Conservation (phyloP, 2,113 vertebrate species). For the Nesogale talazaci region DNA sequence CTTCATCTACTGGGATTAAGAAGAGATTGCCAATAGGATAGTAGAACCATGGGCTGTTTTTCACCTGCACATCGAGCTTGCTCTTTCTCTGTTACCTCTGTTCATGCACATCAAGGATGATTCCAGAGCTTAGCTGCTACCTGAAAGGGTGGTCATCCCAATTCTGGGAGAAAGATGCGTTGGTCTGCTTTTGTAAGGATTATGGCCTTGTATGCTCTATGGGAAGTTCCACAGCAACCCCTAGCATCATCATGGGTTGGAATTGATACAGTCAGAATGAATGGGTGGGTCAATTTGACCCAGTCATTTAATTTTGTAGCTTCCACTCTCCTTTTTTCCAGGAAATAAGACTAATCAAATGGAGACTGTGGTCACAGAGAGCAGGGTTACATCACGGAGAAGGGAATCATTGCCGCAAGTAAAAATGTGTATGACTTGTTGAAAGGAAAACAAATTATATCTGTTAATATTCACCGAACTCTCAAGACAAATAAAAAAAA, state of each 20-base stretch:
- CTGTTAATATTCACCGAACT: too few relatives aligned
- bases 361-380: too few relatives aligned
- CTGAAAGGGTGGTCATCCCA: not conserved
- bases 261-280: too few relatives aligned
- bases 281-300: not conserved
- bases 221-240: too few relatives aligned
- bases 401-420: too few relatives aligned
- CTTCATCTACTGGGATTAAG: conserved; percentile 25
- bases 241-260: too few relatives aligned
- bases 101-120: not conserved
- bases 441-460: too few relatives aligned
- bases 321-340: not conserved
- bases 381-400: too few relatives aligned
- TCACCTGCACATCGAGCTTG: not conserved
- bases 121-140: not conserved
- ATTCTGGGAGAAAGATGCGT: not conserved
- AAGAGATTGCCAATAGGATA: not conserved
- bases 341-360: not conserved
- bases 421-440: too few relatives aligned
- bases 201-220: not conserved
- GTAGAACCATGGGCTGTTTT: too few relatives aligned
- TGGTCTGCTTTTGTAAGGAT: not conserved
- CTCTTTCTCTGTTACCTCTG: not conserved
- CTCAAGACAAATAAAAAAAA: too few relatives aligned
- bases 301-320: not conserved